A percentile compares a stretch with the other conserved stretches of the same genome.
Evolutionary conservation across 2,113 vertebrate genomes (phyloP).

Genomic region (Felis chaus): DNA sequence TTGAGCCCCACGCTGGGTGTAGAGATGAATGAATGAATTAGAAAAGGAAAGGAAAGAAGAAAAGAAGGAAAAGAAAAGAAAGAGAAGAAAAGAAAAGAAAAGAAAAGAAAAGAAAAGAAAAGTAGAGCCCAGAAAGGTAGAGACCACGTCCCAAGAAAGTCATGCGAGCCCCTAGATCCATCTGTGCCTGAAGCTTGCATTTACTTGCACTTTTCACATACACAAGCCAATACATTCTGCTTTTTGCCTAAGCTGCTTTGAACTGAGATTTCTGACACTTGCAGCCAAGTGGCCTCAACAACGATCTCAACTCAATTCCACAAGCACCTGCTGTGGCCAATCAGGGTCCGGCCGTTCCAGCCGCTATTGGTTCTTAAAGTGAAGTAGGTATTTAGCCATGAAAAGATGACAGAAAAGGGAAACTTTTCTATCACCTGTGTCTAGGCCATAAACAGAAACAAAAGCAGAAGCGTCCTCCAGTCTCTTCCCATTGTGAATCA

Average conservation of each 20-base stretch:
- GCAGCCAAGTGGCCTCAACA: neutral
- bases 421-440: neutral
- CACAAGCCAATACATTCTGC: neutral
- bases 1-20: neutral
- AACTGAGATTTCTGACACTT: neutral
- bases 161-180: no score
- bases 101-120: no score
- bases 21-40: no score
- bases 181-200: neutral
- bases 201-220: neutral
- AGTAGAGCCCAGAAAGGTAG: neutral
- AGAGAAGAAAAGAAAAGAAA: no score
- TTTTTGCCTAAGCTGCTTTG: neutral
- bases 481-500: neutral
- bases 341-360: no score
- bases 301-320: neutral
- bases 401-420: neutral
- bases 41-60: no score
- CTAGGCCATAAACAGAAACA: neutral
- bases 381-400: neutral
- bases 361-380: neutral
- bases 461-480: neutral
- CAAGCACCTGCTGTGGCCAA: accelerated
- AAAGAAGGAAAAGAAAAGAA: no score
- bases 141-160: neutral